Evolutionary conservation across 2,113 vertebrate species (phyloP).

Genomic region (Otus sunia): DNA sequence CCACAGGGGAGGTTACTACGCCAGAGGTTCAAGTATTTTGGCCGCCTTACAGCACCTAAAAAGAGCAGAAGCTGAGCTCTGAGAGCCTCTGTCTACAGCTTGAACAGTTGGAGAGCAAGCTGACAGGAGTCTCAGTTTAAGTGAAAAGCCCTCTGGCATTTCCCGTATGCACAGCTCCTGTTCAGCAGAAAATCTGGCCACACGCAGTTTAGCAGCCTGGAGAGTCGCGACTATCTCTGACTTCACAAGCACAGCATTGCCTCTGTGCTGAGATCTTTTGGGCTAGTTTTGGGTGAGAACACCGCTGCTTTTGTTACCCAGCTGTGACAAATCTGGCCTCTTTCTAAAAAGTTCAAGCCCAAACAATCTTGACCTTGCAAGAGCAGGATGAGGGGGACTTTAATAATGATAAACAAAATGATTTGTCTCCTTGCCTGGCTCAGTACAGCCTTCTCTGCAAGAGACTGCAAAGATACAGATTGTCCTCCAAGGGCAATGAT

Average conservation of each 20-base stretch:
- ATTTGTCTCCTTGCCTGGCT: neutral
- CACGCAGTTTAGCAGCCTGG: neutral
- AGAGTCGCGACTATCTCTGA: neutral
- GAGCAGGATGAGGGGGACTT: neutral
- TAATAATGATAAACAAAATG: neutral
- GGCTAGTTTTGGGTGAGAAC: neutral
- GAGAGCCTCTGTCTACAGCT: neutral
- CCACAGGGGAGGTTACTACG: neutral
- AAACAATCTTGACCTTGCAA: neutral
- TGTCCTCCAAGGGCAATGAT: neutral
- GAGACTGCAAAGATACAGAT: neutral
- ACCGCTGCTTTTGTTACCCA: neutral
- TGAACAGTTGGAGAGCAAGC: neutral
- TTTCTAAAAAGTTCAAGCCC: neutral
- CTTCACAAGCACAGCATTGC: neutral
- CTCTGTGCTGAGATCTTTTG: neutral
- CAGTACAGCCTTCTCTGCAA: neutral
- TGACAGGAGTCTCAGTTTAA: conserved; percentile 22
- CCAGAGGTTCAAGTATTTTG: conserved; percentile 23
- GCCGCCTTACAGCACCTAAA: neutral
- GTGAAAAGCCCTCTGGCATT: conserved; percentile 46
- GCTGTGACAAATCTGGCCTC: neutral
- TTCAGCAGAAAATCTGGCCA: neutral
- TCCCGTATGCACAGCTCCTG: conserved; percentile 20
- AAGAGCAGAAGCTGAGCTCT: conserved; percentile 38